Conservation (phyloP, 1,140 invertebrate genomes). For the Branchinecta lindahli region DNA sequence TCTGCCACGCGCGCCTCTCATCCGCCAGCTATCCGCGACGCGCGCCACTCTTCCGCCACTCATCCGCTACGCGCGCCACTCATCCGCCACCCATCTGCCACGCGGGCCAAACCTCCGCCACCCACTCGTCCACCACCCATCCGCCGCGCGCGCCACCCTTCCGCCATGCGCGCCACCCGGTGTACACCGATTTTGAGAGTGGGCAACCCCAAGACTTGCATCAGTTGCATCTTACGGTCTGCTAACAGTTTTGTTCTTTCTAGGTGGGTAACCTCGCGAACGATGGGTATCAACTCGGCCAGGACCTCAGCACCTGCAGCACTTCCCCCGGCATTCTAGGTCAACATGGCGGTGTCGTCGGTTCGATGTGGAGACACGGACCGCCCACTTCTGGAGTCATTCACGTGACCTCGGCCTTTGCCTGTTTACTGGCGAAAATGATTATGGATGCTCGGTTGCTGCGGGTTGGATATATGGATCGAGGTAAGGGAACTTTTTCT, state of each 20-base stretch:
- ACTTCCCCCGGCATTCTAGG: not conserved
- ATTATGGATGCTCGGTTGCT: not conserved
- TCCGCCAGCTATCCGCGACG: too few relatives aligned
- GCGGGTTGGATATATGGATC: not conserved
- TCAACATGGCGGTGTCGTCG: not conserved
- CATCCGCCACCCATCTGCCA: too few relatives aligned
- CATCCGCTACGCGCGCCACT: too few relatives aligned
- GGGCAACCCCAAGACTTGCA: too few relatives aligned
- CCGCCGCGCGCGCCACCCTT: too few relatives aligned
- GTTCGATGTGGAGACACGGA: not conserved
- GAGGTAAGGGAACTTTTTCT: not conserved
- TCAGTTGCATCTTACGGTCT: too few relatives aligned
- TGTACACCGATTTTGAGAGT: too few relatives aligned
- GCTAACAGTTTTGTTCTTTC: not conserved
- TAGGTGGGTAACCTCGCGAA: not conserved
- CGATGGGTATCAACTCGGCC: conserved; percentile 6
- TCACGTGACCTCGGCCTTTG: not conserved
- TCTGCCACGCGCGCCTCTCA: too few relatives aligned
- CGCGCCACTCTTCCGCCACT: too few relatives aligned
- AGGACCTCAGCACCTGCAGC: not conserved
- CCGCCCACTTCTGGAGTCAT: not conserved
- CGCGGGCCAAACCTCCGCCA: too few relatives aligned
- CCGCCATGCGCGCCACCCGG: too few relatives aligned
- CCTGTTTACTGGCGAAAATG: not conserved
- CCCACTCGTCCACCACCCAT: too few relatives aligned